A percentile compares a stretch with the other conserved stretches of the same genome.
phyloP scores from a whole-genome alignment of 2,888 invertebrate genomes.

The Anarsia innoxiella region DNA sequence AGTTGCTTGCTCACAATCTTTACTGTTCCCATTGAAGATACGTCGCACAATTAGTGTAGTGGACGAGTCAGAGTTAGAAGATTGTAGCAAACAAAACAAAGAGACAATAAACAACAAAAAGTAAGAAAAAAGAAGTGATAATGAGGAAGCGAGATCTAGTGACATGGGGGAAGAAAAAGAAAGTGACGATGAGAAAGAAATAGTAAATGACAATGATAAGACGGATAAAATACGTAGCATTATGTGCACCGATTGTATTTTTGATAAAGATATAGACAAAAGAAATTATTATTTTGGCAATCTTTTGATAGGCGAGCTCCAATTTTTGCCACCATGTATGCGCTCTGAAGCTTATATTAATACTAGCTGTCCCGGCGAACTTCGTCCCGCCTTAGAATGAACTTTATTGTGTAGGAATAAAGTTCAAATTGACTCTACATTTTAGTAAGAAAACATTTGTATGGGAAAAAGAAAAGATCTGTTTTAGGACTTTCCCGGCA shows the following conservation, averaged over 20 bases:
- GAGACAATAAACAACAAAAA: background rate
- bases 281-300: conserved; percentile 13
- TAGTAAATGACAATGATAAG: background rate
- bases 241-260: background rate
- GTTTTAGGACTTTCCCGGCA: too few species aligned
- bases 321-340: conserved; percentile 13
- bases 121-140: background rate
- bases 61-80: background rate
- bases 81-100: background rate
- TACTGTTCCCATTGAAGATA: too few species aligned
- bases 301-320: conserved; percentile 11
- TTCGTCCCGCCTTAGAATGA: too few species aligned
- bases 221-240: background rate
- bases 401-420: too few species aligned
- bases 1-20: background rate
- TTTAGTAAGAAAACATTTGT: too few species aligned
- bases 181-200: too few species aligned
- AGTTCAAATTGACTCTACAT: too few species aligned
- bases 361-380: too few species aligned
- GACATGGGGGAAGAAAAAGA: too few species aligned
- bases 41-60: too few species aligned
- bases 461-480: too few species aligned
- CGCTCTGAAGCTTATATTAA: conserved; percentile 11
- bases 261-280: conserved; percentile 12
- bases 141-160: too few species aligned